These are phyloP conservation scores for Limnephilus marmoratus DNA, from an alignment of 2,888 invertebrate genomes.

Conservation along the genomic window DNA sequence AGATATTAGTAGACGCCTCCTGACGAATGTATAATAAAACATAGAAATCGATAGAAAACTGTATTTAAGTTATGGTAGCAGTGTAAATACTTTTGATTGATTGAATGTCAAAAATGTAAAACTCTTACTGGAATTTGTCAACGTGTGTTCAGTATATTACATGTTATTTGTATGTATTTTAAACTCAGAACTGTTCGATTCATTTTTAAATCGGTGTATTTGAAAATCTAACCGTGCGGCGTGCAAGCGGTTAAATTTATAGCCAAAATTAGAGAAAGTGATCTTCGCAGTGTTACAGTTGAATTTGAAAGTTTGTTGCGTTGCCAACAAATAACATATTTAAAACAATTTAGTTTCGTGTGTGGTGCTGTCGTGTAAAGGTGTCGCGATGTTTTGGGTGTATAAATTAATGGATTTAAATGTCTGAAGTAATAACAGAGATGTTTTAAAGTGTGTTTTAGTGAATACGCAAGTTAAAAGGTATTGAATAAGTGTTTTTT, in stretches of 20 bases:
- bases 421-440: neutral
- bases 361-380: neutral
- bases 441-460: neutral
- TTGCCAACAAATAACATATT: neutral
- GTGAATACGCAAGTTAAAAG: neutral
- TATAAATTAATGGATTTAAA: neutral
- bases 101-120: neutral
- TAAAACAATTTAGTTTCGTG: neutral
- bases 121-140: neutral
- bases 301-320: neutral
- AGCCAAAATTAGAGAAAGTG: neutral
- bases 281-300: neutral
- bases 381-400: neutral
- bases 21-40: neutral
- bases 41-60: neutral
- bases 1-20: too few relatives aligned
- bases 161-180: neutral
- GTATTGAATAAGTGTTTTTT: neutral
- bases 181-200: neutral
- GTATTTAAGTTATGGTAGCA: neutral
- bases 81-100: too few relatives aligned
- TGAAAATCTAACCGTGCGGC: neutral
- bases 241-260: neutral
- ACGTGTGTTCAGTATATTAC: too few relatives aligned
- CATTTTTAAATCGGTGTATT: neutral